These are phyloP conservation scores for Poeciliopsis turrubarensis DNA, from an alignment of 2,113 vertebrate species.

Conservation along the genomic window DNA sequence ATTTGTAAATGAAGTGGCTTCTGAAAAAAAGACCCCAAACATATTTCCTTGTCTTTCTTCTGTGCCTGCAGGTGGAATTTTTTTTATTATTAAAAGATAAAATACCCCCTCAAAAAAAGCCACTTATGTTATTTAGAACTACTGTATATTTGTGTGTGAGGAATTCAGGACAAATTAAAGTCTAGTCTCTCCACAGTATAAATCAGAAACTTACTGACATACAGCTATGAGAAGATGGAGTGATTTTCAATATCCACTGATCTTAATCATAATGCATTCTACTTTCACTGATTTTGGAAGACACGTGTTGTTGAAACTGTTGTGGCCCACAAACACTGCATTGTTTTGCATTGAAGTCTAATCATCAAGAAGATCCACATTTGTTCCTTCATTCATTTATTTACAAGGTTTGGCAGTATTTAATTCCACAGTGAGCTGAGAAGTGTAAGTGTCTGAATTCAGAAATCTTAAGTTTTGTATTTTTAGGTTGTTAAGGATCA, in stretches of 20 bases:
- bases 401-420: background rate
- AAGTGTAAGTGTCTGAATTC: background rate
- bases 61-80: background rate
- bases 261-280: too few relatives aligned
- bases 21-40: background rate
- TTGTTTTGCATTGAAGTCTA: background rate
- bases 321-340: too few relatives aligned
- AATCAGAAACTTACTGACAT: background rate
- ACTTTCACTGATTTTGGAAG: too few relatives aligned
- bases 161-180: background rate
- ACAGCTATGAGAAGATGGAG: background rate
- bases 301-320: too few relatives aligned
- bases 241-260: background rate
- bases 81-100: too few relatives aligned
- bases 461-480: constrained; percentile 22
- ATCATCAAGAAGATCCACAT: background rate
- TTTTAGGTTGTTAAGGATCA: constrained; percentile 31
- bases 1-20: background rate
- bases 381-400: background rate
- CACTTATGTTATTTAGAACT: background rate
- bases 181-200: background rate
- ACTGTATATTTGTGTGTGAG: background rate
- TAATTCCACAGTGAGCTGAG: background rate
- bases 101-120: too few relatives aligned
- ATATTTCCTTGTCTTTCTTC: background rate